Evolutionary conservation across 2,113 vertebrate species (phyloP).

Genomic region (Lophochroa leadbeateri): DNA sequence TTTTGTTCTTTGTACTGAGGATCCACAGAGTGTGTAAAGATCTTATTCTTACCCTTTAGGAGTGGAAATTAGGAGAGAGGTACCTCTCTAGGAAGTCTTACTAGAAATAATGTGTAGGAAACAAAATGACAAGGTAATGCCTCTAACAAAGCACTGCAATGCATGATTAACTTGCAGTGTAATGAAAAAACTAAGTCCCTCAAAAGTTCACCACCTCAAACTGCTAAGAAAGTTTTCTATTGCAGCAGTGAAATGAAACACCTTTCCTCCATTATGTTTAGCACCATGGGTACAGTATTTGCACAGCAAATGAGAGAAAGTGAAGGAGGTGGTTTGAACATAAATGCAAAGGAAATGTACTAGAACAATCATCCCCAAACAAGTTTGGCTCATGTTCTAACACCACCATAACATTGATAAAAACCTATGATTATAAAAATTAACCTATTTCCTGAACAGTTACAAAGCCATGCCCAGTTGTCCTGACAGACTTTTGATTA

Average conservation of each 20-base stretch:
- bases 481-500: neutral
- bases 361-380: neutral
- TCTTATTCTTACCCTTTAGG: neutral
- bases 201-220: neutral
- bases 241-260: neutral
- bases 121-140: neutral
- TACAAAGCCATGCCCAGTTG: neutral
- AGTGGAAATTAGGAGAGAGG: neutral
- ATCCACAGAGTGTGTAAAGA: neutral
- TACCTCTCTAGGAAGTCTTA: neutral
- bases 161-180: neutral
- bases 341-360: neutral
- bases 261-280: neutral
- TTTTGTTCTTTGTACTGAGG: neutral
- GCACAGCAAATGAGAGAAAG: neutral
- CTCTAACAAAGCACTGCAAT: neutral
- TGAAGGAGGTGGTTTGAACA: neutral
- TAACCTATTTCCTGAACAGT: neutral
- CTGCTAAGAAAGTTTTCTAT: neutral
- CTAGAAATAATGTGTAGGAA: neutral
- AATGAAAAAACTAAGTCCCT: neutral
- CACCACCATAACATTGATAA: neutral
- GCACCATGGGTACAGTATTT: neutral
- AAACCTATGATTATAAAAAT: neutral
- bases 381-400: neutral